Conservation (phyloP, 2,113 vertebrate species). For the Naja naja region DNA sequence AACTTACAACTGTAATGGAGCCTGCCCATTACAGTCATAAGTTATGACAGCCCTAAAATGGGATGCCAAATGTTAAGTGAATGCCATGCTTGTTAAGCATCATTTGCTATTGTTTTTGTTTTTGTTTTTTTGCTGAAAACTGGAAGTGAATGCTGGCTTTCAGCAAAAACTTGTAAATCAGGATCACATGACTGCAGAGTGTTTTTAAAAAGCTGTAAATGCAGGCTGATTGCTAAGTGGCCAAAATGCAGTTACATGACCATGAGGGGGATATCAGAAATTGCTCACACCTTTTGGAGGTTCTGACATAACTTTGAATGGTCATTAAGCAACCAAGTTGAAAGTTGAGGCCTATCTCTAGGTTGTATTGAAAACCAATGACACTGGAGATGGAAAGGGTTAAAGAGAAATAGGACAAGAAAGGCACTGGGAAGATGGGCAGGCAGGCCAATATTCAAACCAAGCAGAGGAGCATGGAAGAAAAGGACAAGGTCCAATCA, state of each 20-base stretch:
- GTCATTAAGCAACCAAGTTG: background rate
- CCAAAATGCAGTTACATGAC: background rate
- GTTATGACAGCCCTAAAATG: background rate
- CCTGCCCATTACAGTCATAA: background rate
- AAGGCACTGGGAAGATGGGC: background rate
- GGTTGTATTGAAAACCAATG: background rate
- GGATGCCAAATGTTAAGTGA: background rate
- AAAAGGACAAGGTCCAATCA: background rate
- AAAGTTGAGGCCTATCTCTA: background rate
- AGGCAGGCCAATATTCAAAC: background rate
- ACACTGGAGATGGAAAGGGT: background rate
- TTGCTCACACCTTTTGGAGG: background rate
- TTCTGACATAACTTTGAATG: background rate
- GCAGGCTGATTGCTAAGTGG: background rate
- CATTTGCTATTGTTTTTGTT: background rate
- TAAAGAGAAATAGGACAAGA: background rate
- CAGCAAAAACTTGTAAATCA: background rate
- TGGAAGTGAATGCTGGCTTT: background rate
- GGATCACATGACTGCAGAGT: background rate
- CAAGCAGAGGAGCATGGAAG: background rate
- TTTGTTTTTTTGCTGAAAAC: background rate
- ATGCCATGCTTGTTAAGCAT: background rate
- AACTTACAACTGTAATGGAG: background rate
- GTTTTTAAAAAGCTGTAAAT: background rate
- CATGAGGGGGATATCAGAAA: background rate